Conservation (phyloP, 2,113 vertebrate genomes). For the Zingel zingel region DNA sequence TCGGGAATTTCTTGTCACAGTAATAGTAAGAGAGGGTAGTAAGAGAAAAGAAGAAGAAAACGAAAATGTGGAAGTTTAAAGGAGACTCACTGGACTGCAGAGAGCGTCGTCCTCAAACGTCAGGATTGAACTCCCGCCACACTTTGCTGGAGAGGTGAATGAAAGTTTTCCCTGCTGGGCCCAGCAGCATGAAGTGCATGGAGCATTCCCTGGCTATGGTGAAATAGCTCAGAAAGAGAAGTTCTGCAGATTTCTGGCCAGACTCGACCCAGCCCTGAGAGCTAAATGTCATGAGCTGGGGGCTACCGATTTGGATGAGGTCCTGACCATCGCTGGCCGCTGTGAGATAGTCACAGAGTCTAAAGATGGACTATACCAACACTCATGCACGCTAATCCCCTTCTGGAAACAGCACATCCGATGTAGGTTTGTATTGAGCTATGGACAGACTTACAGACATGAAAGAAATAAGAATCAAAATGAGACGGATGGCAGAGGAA, state of each 20-base stretch:
- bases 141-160: background rate
- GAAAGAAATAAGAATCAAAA: no score
- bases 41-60: no score
- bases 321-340: background rate
- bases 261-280: background rate
- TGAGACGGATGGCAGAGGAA: no score
- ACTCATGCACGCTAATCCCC: background rate
- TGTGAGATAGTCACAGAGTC: background rate
- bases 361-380: no score
- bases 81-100: no score
- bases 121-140: background rate
- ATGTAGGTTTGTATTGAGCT: background rate
- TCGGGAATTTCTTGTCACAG: no score
- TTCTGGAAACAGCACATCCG: background rate
- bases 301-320: background rate
- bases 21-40: no score
- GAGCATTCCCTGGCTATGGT: background rate
- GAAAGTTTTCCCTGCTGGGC: conserved; percentile 1
- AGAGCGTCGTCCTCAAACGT: background rate
- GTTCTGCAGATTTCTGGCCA: background rate
- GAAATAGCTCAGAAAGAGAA: background rate
- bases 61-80: no score
- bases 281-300: background rate
- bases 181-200: background rate
- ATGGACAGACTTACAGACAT: background rate